Percentiles rank a stretch among this genome's conserved stretches.
phyloP scores from a whole-genome alignment of 2,113 vertebrate species.

The Eublepharis macularius region DNA sequence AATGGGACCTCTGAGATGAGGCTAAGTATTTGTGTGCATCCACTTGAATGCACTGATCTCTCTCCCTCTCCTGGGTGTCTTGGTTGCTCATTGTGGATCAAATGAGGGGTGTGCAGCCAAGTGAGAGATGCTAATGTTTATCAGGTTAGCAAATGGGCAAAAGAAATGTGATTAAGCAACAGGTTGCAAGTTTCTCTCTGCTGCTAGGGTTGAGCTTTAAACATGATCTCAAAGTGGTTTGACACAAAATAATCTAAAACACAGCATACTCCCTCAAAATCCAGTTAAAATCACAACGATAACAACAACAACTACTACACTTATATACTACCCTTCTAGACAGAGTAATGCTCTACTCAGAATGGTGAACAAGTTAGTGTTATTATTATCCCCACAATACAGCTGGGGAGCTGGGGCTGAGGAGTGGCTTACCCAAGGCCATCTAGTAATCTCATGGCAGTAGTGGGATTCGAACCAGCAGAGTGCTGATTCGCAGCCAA shows the following conservation, averaged over 20 bases:
- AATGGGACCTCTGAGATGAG: background rate
- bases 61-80: background rate
- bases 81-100: background rate
- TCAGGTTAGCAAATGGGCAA: background rate
- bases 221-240: background rate
- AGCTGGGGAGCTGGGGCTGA: no score
- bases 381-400: no score
- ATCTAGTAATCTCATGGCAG: no score
- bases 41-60: background rate
- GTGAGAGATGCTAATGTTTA: background rate
- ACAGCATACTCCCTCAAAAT: background rate
- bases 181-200: background rate
- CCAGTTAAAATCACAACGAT: background rate
- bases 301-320: no score
- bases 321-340: no score
- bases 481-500: no score
- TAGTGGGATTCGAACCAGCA: no score
- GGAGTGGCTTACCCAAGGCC: no score
- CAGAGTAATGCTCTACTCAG: no score
- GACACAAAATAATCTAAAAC: background rate
- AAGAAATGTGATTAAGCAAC: background rate
- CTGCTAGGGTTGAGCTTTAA: background rate
- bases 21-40: background rate
- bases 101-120: background rate
- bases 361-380: no score